These are phyloP conservation scores for Trachythela sp. DNA, from an alignment of 64 coral and sea anemone genomes.

Conservation along the genomic window DNA sequence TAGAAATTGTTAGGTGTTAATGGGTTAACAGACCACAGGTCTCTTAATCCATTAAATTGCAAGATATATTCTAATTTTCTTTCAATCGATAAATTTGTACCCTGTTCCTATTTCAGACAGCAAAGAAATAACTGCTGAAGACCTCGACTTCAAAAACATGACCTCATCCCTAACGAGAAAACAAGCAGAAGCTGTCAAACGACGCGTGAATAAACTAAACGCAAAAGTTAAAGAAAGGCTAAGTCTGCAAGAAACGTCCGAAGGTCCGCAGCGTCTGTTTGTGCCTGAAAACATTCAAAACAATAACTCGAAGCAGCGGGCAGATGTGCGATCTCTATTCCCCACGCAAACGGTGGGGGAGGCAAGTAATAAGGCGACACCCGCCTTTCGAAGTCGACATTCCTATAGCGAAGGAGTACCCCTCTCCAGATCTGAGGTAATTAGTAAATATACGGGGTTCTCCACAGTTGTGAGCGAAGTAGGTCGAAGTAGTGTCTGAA, in stretches of 20 bases:
- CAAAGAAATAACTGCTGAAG: conserved; percentile 91
- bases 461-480: too few species aligned
- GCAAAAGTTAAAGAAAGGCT: conserved; percentile 61
- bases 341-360: conserved; percentile 76
- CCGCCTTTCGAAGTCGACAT: background rate
- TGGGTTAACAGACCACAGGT: too few species aligned
- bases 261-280: background rate
- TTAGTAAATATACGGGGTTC: too few species aligned
- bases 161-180: conserved; percentile 83
- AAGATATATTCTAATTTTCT: too few species aligned
- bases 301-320: conserved; percentile 18
- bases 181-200: conserved; percentile 85
- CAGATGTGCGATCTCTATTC: conserved; percentile 91
- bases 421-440: background rate
- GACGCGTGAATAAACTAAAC: conserved; percentile 82
- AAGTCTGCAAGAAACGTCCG: background rate
- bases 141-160: conserved; percentile 76
- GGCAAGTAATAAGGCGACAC: conserved; percentile 50
- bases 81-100: too few species aligned
- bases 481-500: too few species aligned
- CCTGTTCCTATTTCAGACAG: conserved; percentile 52
- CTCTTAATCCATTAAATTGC: too few species aligned
- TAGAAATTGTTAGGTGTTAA: too few species aligned
- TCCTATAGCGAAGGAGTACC: background rate
- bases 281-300: background rate